Evolutionary conservation across 2,113 vertebrate species (phyloP).

Genomic region (Cephalopterus ornatus): DNA sequence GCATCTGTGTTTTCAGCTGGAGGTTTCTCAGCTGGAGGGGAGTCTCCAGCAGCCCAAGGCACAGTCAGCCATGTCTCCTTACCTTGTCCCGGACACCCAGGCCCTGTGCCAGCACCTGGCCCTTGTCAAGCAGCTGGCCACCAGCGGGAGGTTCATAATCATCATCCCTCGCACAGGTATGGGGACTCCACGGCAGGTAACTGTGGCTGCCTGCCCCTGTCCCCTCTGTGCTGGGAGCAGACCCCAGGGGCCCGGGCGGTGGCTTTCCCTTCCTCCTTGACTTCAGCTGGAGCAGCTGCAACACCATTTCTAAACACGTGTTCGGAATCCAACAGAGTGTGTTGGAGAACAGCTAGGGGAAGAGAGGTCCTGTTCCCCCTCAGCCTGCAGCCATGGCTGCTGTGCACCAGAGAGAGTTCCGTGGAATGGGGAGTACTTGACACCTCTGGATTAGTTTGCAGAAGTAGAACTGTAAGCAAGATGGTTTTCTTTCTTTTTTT

Average conservation of each 20-base stretch:
- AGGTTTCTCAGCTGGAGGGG: conserved; percentile 96
- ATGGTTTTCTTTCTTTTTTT: not conserved
- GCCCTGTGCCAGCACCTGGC: conserved; percentile 92
- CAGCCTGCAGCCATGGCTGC: not conserved
- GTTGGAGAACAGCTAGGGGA: not conserved
- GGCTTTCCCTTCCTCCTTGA: not conserved
- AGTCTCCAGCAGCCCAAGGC: conserved; percentile 95
- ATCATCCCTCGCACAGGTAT: conserved; percentile 95
- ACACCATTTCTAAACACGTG: not conserved
- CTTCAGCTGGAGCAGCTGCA: not conserved
- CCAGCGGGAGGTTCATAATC: conserved; percentile 93
- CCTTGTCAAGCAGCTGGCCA: conserved; percentile 86
- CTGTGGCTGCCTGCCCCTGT: not conserved
- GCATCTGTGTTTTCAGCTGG: conserved; percentile 75
- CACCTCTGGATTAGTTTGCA: not conserved
- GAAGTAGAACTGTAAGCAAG: not conserved
- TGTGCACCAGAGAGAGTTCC: accelerated
- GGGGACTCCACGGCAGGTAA: not conserved
- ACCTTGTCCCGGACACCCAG: conserved; percentile 91
- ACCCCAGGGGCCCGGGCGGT: not conserved
- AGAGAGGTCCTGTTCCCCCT: not conserved
- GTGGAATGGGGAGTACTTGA: not conserved
- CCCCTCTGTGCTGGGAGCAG: not conserved
- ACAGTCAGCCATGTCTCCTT: conserved; percentile 96
- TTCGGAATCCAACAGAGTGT: not conserved